Evolutionary conservation across 2,888 invertebrate species (phyloP), one percentile per base, ranked within the genome.

Genomic region (Lacanobia oleracea): DNA sequence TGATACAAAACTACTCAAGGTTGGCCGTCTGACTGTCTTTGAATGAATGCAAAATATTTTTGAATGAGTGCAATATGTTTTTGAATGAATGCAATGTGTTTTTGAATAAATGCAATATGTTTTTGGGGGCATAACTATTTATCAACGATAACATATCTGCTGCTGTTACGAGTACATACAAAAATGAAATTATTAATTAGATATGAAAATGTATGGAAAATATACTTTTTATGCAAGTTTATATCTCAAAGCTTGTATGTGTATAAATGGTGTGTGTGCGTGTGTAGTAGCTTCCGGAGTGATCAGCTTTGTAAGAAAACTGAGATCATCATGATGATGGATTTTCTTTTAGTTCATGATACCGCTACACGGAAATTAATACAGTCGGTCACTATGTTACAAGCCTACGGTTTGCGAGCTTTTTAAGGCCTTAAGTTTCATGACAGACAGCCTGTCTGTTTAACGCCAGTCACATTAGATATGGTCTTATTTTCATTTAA

Each of bases 271-370:
- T 43, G 43, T 43, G 43, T 43, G 12, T 43, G 43, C 14, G 3
- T 43, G 43, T 43, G 43, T 43, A 14, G 5, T 59, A 23, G 21
- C 21, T 68, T 77, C 68, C 57, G 21, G 23, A 59, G 45, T 45
- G 51, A 67, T 37, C 45, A 76, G n/a, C 57, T 21, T 27, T 33
- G 37, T 12, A 65, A 64, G 75, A 54, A 75, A 75, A 54, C 54
- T 40, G 37, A 33, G 72, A 50, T 72, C 66, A 75, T 75, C 75
- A 40, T 68, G 73, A 77, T 77, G 27, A 40, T 16, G 21, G 45
- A 1, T 51, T 69, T 73, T 77, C 45, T 77, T 48, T 48, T 69
- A 53, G 51, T 45, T 45, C 37, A 48, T 6, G 6, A 16, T 73
- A 59, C 73, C 69, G 73, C 37, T 77, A 68, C 5, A 21, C 43